A percentile compares a stretch with the other conserved stretches of the same genome.
Evolutionary conservation across 2,888 invertebrate species (phyloP).

Genomic region (Hyles lineata): DNA sequence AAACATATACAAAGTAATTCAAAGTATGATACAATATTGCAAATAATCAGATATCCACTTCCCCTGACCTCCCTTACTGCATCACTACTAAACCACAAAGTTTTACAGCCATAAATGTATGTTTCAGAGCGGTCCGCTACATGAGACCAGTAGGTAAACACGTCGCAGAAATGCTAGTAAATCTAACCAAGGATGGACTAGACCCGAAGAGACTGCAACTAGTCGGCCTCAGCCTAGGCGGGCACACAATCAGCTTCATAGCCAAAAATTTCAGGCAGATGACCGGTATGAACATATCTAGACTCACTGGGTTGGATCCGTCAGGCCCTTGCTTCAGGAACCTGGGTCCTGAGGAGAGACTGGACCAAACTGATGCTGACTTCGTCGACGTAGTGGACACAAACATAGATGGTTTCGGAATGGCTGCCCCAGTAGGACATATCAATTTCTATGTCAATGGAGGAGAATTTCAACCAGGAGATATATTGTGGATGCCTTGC

Average conservation of each 20-base stretch:
- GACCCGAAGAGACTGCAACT: slow-evolving; percentile 64
- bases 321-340: slow-evolving; percentile 72
- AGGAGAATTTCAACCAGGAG: slow-evolving; percentile 65
- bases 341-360: slow-evolving; percentile 60
- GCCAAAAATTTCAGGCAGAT: slow-evolving; percentile 60
- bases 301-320: slow-evolving; percentile 65
- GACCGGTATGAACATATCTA: slow-evolving; percentile 61
- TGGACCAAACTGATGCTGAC: slow-evolving; percentile 68
- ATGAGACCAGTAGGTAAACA: slow-evolving; percentile 60
- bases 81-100: no score
- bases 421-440: slow-evolving; percentile 69
- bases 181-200: slow-evolving; percentile 57
- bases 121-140: slow-evolving; percentile 63
- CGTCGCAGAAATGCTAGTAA: slow-evolving; percentile 63
- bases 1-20: no score
- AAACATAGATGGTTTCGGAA: slow-evolving; percentile 69
- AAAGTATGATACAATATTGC: no score
- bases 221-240: slow-evolving; percentile 68
- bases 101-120: neutral
- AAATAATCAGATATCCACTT: no score
- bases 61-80: no score
- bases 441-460: slow-evolving; percentile 73
- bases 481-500: slow-evolving; percentile 54
- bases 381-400: slow-evolving; percentile 66
- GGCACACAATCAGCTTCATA: slow-evolving; percentile 66